Evolutionary conservation across 2,888 invertebrate genomes (phyloP), one percentile per base, ranked within the genome.

Genomic region (Ophion costatus): DNA sequence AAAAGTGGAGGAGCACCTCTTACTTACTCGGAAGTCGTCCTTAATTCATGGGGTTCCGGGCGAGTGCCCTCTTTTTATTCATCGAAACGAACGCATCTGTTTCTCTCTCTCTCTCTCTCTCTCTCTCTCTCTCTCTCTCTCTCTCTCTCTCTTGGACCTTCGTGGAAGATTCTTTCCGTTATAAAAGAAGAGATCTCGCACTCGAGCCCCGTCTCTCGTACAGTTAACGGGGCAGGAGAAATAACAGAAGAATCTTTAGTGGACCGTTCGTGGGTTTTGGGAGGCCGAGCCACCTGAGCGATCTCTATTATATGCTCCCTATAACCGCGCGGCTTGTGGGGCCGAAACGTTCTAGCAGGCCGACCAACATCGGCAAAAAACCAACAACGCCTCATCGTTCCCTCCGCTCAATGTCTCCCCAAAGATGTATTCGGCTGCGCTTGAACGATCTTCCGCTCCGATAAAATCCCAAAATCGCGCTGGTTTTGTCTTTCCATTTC

Each of bases 1-100:
- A 70, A 33, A 63, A 79, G 22, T 20, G 14, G 71, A 38, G 38
- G 22, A 56, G n/a, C 67, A 38, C 75, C 74, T 71, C 83, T 83
- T 86, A 88, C 86, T 89, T 90, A 89, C 89, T 89, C 88, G 84
- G 91, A 90, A 91, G 87, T 88, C 88, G 87, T 90, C 87, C 87
- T 88, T 90, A 89, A 91, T 91, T 91, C 90, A 89, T 89, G 88
- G 85, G 66, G 75, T 81, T 82, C 45, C 70, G 70, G 67, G 84
- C 87, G 84, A 80, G 86, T 83, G 85, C 87, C 82, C 89, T 86
- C 88, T 84, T 87, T 84, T 83, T 86, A 87, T 87, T 64, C 61
- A 66, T 82, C 74, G 29, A 45, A 61, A 69, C 64, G 79, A 85
- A 75, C 33, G 67, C 75, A 17, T 66, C 56, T 75, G 59, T 74